Percentiles rank a stretch among this genome's conserved stretches.
Evolutionary conservation across 2,113 vertebrate genomes (phyloP).

Genomic region (Pomatorhinus ruficollis): DNA sequence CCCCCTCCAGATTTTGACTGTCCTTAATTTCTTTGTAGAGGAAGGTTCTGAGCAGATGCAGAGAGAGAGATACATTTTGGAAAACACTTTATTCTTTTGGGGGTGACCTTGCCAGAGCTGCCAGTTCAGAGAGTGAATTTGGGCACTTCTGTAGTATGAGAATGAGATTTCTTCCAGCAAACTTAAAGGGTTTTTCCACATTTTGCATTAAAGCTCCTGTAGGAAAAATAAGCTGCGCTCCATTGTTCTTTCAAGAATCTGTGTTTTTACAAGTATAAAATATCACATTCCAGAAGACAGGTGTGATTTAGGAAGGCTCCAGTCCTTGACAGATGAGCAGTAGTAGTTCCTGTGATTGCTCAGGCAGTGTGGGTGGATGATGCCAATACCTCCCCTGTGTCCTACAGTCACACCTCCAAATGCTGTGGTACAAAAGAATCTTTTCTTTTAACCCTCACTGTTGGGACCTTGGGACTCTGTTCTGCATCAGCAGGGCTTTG

Average conservation of each 20-base stretch:
- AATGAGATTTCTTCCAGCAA: neutral
- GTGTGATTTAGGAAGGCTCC: constrained; percentile 5
- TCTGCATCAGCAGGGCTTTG: neutral
- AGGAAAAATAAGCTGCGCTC: neutral
- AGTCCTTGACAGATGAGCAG: neutral
- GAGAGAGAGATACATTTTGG: neutral
- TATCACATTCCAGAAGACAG: neutral
- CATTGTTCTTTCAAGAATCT: neutral
- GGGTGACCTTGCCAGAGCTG: neutral
- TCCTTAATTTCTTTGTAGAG: neutral
- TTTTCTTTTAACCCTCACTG: rapidly evolving
- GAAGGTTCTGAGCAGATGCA: neutral
- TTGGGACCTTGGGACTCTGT: neutral
- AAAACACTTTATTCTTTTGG: neutral
- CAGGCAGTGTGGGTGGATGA: neutral
- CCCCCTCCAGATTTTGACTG: rapidly evolving
- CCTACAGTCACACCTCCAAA: neutral
- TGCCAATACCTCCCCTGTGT: neutral
- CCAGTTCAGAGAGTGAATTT: neutral
- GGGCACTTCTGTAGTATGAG: neutral
- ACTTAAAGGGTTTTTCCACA: neutral
- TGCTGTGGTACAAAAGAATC: neutral
- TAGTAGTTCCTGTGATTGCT: neutral
- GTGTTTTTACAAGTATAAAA: neutral
- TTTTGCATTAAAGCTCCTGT: neutral